Percentiles rank a stretch among this genome's conserved stretches.
These are phyloP conservation scores for Cebuella pygmaea DNA, from an alignment of 2,797 vertebrate species.

Conservation along the genomic window DNA sequence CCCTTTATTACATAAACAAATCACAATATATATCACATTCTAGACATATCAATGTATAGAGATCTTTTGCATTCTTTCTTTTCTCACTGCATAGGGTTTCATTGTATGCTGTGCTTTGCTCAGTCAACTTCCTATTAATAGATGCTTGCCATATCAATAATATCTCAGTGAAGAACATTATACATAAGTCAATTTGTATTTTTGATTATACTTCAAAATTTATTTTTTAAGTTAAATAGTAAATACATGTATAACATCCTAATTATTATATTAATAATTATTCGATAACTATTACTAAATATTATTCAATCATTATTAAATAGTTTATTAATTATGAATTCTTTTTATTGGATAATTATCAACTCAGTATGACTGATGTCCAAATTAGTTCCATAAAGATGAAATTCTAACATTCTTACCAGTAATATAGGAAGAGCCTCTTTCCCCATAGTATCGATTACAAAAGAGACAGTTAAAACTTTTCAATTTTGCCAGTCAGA, in stretches of 20 bases:
- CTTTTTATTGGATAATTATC: too few species aligned
- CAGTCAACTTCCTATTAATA: not conserved
- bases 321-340: too few species aligned
- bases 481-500: not conserved
- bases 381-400: not conserved
- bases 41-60: not conserved
- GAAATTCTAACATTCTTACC: not conserved
- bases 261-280: not conserved
- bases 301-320: too few species aligned
- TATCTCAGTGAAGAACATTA: not conserved
- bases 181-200: not conserved
- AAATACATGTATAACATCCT: not conserved
- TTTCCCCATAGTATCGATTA: not conserved
- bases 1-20: not conserved
- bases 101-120: not conserved
- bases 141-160: not conserved
- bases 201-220: not conserved
- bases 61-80: not conserved
- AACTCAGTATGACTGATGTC: not conserved
- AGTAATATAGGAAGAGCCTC: not conserved
- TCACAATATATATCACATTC: not conserved
- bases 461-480: not conserved
- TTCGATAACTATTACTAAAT: too few species aligned
- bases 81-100: not conserved
- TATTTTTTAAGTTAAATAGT: not conserved